Evolutionary conservation across 2,113 vertebrate species (phyloP), one percentile per base, ranked within the genome.

Genomic region (Rafetus swinhoei): DNA sequence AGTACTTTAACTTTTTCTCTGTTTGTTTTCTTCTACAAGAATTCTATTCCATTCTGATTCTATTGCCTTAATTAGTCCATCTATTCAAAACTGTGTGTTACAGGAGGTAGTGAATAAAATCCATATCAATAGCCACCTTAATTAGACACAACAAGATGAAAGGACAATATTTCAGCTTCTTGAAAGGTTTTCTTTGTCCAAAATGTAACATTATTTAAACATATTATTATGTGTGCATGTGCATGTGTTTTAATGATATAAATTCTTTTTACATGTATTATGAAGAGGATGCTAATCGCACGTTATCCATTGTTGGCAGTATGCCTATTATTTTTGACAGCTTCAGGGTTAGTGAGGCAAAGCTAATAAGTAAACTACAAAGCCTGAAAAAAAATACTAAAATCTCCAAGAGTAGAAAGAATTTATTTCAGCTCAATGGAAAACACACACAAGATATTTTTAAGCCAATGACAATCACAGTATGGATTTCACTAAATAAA

Each of bases 311-410:
- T 89, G 59, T 12, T 92, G 79, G 87, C 55, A 94, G 18, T 45
- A 82, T 81, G 35, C 45, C 83, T 16, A 81, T 8, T 81, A 35
- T 21, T 82, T 82, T 88, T 88, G 25, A 54, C 91, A 86, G 56
- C 81, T 85, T 14, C 54, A 87, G 74, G 69, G 14, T 86, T 90
- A 89, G 16, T 90, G 59, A 97, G 56, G 27, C 35, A 95, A 90
- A 92, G 29, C 24, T 79, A 90, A 94, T 93, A 94, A 93, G 93
- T 81, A 84, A 83, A 88, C 1, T 29, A 22, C 5, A 32, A 94
- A 93, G 21, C 3, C 14, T 29, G 14, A 22, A n/a, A 55, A 35
- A 56, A 65, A 32, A 77, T 29, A 57, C 84, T 79, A 89, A 86
- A 54, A 89, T 89, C 14, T 90, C 9, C 3, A 39, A 72, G 7